Evolutionary conservation across 2,113 vertebrate genomes (phyloP).

Genomic region (Hypanus sabinus): DNA sequence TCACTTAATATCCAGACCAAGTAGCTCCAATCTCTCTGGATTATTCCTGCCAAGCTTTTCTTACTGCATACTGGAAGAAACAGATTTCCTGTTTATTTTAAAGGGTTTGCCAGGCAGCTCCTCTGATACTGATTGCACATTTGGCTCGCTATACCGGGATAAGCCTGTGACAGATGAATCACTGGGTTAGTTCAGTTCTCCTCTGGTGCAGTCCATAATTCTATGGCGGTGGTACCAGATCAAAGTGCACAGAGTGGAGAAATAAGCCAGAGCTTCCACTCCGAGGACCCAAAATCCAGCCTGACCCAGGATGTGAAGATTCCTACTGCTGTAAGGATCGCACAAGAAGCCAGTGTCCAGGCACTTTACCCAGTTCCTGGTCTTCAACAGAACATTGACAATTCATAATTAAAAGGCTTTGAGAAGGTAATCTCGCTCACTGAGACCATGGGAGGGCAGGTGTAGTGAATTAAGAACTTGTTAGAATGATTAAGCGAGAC

Average conservation of each 20-base stretch:
- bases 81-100: background rate
- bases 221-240: too few relatives aligned
- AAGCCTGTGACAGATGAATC: background rate
- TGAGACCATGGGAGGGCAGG: background rate
- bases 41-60: background rate
- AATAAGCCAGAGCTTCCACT: too few relatives aligned
- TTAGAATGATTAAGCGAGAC: background rate
- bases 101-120: background rate
- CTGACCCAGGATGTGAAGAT: background rate
- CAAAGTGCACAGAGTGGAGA: too few relatives aligned
- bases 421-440: background rate
- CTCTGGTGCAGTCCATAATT: too few relatives aligned
- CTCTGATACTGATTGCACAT: background rate
- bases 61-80: background rate
- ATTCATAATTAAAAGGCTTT: background rate
- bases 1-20: background rate
- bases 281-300: too few relatives aligned
- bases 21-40: background rate
- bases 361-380: background rate
- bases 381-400: background rate
- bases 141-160: background rate
- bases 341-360: background rate
- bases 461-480: background rate
- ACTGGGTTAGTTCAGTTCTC: background rate
- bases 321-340: background rate